Evolutionary conservation across 1,140 invertebrate genomes (phyloP).

Genomic region (Popillia japonica): DNA sequence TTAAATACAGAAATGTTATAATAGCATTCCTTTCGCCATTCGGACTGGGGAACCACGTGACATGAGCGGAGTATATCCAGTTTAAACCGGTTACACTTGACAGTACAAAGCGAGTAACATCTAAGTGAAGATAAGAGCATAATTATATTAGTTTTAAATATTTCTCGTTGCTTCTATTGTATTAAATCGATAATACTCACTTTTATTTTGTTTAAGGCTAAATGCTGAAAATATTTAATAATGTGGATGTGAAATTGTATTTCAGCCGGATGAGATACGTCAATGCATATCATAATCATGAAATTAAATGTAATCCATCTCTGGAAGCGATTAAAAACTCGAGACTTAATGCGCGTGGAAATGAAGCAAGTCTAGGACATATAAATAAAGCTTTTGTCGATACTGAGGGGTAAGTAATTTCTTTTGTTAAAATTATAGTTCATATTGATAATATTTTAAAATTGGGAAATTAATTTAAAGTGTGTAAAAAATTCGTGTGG

Average conservation of each 20-base stretch:
- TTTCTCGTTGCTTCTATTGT: background rate
- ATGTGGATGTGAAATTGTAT: background rate
- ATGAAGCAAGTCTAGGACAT: background rate
- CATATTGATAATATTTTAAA: background rate
- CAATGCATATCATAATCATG: background rate
- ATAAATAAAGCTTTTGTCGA: background rate
- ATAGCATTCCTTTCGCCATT: background rate
- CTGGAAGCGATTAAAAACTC: background rate
- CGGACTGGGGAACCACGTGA: background rate
- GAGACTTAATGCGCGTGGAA: background rate
- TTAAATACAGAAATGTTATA: background rate
- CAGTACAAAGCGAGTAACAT: background rate
- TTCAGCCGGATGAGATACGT: background rate
- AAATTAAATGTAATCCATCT: background rate
- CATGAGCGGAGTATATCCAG: background rate
- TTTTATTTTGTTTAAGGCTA: background rate
- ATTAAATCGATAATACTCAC: background rate
- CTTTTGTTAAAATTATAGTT: background rate
- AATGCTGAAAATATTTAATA: background rate
- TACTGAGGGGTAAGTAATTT: background rate
- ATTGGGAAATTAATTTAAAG: background rate
- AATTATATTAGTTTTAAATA: background rate
- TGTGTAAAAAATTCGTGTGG: background rate
- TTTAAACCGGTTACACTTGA: background rate
- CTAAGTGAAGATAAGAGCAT: background rate